Evolutionary conservation across 2,888 invertebrate genomes (phyloP).

Genomic region (Chalcosyrphus nemorum): DNA sequence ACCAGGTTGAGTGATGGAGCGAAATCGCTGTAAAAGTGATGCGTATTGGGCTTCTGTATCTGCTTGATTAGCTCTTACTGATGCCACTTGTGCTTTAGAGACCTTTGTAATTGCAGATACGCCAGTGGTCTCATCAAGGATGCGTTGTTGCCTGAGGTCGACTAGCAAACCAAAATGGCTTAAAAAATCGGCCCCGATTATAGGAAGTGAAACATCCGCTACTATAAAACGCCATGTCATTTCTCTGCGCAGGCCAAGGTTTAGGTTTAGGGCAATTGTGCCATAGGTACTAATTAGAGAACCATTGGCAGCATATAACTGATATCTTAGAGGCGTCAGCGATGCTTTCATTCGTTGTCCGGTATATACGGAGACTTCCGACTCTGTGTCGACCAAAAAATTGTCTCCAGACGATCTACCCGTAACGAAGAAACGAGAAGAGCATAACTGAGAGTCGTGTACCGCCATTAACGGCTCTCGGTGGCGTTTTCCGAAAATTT

Average conservation of each 20-base stretch:
- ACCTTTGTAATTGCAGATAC: not conserved
- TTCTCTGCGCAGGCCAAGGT: not conserved
- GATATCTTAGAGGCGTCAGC: not conserved
- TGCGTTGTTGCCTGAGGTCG: not conserved
- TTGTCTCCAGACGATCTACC: not conserved
- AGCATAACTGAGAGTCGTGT: not conserved
- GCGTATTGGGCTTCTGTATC: not conserved
- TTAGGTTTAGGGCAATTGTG: not conserved
- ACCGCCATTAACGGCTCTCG: conserved; percentile 32
- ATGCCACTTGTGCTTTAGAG: not conserved
- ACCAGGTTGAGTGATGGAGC: conserved; percentile 5
- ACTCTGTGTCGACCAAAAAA: conserved; percentile 48
- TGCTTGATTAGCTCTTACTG: not conserved
- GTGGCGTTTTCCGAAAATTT: conserved; percentile 18
- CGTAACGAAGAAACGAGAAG: conserved; percentile 3
- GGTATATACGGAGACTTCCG: conserved; percentile 52
- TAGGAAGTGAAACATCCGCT: not conserved
- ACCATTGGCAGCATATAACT: conserved; percentile 28
- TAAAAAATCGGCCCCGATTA: conserved; percentile 18
- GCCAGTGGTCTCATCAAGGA: conserved; percentile 5
- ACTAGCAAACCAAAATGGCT: conserved; percentile 25
- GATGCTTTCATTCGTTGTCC: not conserved
- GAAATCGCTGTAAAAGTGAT: not conserved
- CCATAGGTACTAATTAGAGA: conserved; percentile 36
- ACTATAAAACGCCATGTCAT: conserved; percentile 10